Evolutionary conservation across 2,888 invertebrate genomes (phyloP).

Genomic region (Brachypalpus laphriformis): DNA sequence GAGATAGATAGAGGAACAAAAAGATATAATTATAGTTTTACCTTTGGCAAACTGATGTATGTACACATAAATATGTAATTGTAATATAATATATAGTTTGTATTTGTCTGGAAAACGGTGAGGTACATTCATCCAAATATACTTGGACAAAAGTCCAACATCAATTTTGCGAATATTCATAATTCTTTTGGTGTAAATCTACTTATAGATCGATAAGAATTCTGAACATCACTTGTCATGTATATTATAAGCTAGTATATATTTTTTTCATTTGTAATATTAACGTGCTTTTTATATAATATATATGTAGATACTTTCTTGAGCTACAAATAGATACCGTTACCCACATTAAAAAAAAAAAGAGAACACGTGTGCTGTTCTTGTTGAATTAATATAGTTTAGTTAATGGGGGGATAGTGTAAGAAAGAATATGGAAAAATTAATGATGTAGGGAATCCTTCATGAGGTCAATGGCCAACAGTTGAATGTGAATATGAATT

Average conservation of each 20-base stretch:
- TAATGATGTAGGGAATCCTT: conserved; percentile 56
- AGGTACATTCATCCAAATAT: conserved; percentile 81
- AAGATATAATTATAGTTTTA: conserved; percentile 24
- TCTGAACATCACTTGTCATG: conserved; percentile 70
- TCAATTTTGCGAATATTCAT: conserved; percentile 81
- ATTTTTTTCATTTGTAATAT: conserved; percentile 34
- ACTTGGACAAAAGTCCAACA: conserved; percentile 82
- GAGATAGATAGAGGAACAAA: conserved; percentile 64
- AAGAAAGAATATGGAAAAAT: not conserved
- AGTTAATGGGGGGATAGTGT: conserved; percentile 15
- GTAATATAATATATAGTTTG: conserved; percentile 55
- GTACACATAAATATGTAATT: conserved; percentile 47
- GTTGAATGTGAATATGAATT: not conserved
- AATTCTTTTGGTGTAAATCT: conserved; percentile 18
- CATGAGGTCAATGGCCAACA: conserved; percentile 40
- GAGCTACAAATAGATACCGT: conserved; percentile 68
- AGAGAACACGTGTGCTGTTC: conserved; percentile 59
- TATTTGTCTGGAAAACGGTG: conserved; percentile 81
- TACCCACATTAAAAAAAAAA: conserved; percentile 63
- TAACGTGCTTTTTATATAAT: conserved; percentile 61
- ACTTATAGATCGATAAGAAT: conserved; percentile 6
- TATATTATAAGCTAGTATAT: conserved; percentile 45
- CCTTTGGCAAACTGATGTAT: conserved; percentile 54
- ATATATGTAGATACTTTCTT: conserved; percentile 40
- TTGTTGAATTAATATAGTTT: conserved; percentile 12